These are phyloP conservation scores for Synaphobranchus kaupii DNA, from an alignment of 2,797 vertebrate species.

Conservation along the genomic window DNA sequence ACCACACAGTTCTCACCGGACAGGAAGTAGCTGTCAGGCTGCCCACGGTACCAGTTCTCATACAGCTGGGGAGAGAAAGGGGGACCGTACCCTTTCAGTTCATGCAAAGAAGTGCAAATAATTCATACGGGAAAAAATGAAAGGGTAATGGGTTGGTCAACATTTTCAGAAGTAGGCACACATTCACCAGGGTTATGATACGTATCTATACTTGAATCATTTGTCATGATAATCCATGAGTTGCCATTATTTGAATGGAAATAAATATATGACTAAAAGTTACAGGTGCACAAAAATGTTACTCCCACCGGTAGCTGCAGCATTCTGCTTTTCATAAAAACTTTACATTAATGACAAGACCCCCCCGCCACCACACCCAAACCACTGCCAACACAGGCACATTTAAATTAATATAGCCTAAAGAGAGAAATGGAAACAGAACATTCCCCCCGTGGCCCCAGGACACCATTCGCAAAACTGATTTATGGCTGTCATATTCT, in stretches of 20 bases:
- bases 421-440: no score
- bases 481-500: not conserved
- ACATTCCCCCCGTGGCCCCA: not conserved
- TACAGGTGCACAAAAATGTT: not conserved
- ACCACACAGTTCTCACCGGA: slow-evolving; percentile 94
- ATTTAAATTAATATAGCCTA: not conserved
- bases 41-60: slow-evolving; percentile 90
- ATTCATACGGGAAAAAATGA: not conserved
- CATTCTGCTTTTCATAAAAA: not conserved
- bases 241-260: not conserved
- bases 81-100: not conserved
- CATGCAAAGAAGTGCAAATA: not conserved
- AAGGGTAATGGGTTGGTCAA: not conserved
- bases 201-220: not conserved
- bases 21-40: slow-evolving; percentile 95
- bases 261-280: not conserved
- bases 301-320: not conserved
- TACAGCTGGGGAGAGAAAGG: slow-evolving; percentile 76
- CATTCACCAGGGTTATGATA: not conserved
- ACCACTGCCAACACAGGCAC: not conserved
- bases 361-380: no score
- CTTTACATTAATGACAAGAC: not conserved
- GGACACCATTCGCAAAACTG: not conserved
- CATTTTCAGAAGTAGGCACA: not conserved
- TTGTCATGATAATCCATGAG: not conserved